These are phyloP conservation scores for Alosa sapidissima DNA, from an alignment of 2,797 vertebrate species.

Conservation along the genomic window DNA sequence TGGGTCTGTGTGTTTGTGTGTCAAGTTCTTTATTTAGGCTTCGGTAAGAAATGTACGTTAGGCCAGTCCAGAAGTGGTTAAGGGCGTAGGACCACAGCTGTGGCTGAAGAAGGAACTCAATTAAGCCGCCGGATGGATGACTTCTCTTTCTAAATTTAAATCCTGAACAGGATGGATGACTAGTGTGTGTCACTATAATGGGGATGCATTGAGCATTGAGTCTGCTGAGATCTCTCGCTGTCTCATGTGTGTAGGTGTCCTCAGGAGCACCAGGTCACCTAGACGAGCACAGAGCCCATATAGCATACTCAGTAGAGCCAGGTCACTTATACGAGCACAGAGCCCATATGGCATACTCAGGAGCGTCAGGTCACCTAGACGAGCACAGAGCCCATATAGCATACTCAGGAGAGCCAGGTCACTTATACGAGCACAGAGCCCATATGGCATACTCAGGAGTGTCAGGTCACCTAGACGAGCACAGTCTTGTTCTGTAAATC, in stretches of 20 bases:
- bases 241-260: no score
- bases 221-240: no score
- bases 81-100: neutral
- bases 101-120: neutral
- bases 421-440: no score
- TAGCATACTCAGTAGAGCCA: neutral
- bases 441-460: neutral
- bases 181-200: neutral
- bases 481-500: no score
- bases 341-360: neutral
- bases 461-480: neutral
- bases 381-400: neutral
- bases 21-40: no score
- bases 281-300: neutral
- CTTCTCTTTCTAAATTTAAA: constrained; percentile 9
- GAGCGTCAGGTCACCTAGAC: neutral
- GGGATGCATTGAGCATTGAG: no score
- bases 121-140: neutral
- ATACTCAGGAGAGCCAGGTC: no score
- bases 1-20: neutral
- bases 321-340: neutral
- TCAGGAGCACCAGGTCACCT: neutral
- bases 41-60: neutral
- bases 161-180: neutral
- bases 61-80: neutral